phyloP scores from a whole-genome alignment of 2,888 invertebrate genomes.

The Urechis unicinctus region DNA sequence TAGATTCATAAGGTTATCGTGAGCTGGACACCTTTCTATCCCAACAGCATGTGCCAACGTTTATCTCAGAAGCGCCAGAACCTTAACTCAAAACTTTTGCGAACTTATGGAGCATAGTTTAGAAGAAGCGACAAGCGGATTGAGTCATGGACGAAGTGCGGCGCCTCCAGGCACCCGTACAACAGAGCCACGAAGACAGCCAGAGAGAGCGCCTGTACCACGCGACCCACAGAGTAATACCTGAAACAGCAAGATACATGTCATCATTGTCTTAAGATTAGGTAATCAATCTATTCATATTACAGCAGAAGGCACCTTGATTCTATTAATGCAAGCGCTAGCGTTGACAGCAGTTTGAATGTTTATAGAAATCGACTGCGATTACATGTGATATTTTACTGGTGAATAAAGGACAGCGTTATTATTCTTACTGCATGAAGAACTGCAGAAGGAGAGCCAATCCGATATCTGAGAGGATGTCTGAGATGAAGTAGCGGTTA shows the following conservation, averaged over 20 bases:
- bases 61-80: no score
- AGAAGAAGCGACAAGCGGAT: slow-evolving; percentile 28
- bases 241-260: no score
- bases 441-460: slow-evolving; percentile 31
- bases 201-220: slow-evolving; percentile 32
- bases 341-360: neutral
- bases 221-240: slow-evolving; percentile 25
- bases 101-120: slow-evolving; percentile 32
- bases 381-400: no score
- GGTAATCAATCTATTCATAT: neutral
- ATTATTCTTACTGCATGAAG: slow-evolving; percentile 26
- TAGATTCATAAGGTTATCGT: no score
- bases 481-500: no score
- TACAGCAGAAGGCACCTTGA: neutral
- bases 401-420: neutral
- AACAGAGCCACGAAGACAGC: slow-evolving; percentile 27
- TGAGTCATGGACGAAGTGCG: slow-evolving; percentile 27
- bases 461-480: no score
- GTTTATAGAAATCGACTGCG: no score
- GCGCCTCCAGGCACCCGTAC: no score
- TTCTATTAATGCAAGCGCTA: neutral
- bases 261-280: slow-evolving; percentile 24
- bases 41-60: no score
- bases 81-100: slow-evolving; percentile 18
- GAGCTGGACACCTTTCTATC: no score